A percentile compares a stretch with the other conserved stretches of the same genome.
Conservation (phyloP, 1,140 invertebrate species). For the Trichonephila clavata region DNA sequence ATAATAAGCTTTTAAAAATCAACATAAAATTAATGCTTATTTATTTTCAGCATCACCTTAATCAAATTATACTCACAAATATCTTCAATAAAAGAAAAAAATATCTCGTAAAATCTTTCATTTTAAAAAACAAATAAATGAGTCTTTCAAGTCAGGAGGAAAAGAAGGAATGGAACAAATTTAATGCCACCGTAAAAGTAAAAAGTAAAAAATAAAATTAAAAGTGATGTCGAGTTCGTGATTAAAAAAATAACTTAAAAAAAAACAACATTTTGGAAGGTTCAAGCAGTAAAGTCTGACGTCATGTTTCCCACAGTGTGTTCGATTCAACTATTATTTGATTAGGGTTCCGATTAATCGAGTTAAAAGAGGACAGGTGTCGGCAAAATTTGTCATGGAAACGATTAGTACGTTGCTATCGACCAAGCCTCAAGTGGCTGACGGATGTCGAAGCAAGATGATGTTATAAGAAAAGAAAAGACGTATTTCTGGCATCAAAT, state of each 20-base stretch:
- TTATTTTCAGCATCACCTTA: neutral
- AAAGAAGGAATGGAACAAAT: neutral
- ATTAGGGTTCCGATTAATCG: constrained; percentile 38
- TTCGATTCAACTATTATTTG: constrained; percentile 20
- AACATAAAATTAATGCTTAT: neutral
- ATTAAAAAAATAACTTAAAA: neutral
- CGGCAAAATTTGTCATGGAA: neutral
- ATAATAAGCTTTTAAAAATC: neutral
- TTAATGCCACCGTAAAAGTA: neutral
- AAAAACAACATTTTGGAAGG: neutral
- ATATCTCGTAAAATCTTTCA: neutral
- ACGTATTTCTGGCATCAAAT: neutral
- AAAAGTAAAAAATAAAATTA: neutral
- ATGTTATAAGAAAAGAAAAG: neutral
- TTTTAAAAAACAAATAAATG: neutral
- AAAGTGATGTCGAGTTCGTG: neutral
- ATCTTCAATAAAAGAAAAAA: neutral
- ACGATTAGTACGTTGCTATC: constrained; percentile 17
- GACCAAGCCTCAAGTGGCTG: constrained; percentile 5
- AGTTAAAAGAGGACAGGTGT: neutral
- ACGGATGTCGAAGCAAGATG: neutral
- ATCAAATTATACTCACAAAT: neutral
- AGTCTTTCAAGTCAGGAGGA: neutral
- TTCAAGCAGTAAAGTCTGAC: neutral
- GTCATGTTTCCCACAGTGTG: neutral